Conservation (phyloP, 2,888 invertebrate genomes). For the Pinctada fucata region DNA sequence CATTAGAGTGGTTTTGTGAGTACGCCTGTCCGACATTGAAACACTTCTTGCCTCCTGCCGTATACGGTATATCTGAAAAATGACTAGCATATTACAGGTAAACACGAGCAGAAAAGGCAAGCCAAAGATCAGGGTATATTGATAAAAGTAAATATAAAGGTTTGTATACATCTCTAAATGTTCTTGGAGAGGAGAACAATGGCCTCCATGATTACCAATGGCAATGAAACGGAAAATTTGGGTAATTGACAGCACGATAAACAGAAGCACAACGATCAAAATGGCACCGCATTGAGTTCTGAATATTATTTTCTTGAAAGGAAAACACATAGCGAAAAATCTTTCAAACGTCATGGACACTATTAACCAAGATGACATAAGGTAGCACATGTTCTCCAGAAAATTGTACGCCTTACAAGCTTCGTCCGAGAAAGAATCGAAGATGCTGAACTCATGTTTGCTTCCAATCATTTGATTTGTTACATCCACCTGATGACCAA, state of each 20-base stretch:
- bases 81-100: conserved; percentile 64
- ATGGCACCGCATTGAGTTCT: conserved; percentile 66
- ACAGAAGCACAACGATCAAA: conserved; percentile 60
- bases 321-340: conserved; percentile 70
- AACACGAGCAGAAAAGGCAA: conserved; percentile 68
- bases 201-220: conserved; percentile 47
- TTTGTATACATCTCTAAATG: conserved; percentile 60
- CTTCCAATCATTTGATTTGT: conserved; percentile 51
- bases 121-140: conserved; percentile 64
- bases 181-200: conserved; percentile 49
- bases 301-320: conserved; percentile 66
- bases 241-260: conserved; percentile 63
- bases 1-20: conserved; percentile 66
- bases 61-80: conserved; percentile 56
- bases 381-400: conserved; percentile 64
- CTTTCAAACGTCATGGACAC: conserved; percentile 73
- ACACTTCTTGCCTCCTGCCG: conserved; percentile 14
- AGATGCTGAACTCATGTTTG: conserved; percentile 38
- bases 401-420: conserved; percentile 70
- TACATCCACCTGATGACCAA: conserved; percentile 53
- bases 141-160: conserved; percentile 70
- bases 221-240: conserved; percentile 69
- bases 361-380: conserved; percentile 73
- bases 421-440: conserved; percentile 55
- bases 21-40: conserved; percentile 9